Evolutionary conservation across 2,797 vertebrate genomes (phyloP), one percentile per base, ranked within the genome.

Genomic region (Echeneis naucrates): DNA sequence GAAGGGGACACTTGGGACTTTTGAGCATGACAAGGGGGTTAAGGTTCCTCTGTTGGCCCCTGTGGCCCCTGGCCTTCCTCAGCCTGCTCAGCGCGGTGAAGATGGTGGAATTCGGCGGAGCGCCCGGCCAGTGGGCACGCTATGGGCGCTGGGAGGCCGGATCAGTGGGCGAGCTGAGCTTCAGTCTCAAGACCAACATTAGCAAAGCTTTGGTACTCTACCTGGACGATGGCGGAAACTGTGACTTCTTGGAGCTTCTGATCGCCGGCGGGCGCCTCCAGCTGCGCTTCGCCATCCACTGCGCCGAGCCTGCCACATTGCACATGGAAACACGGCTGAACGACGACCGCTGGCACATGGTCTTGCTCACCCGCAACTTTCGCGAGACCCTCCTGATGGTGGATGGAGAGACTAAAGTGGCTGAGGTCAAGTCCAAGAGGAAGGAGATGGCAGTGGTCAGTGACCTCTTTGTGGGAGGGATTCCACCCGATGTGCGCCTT

Each of bases 281-380:
- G 59, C 87, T 98, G 58, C 96, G 97, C 63, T 98, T 98, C 27
- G 96, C 96, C 82, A 97, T 98, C 74, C 97, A 97, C 80, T 98
- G 97, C 50, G 96, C 96, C 0, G 97, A 98, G 84, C 97, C 97
- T 0, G 97, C 97, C 83, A 92, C 92, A 4, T 61, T 97, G 53
- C 94, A 95, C 57, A 92, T 95, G 85, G 95, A 97, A 84, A 95
- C 95, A 0, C 83, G 89, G 0, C 93, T 98, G 71, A 95, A 92
- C 4, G 97, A 98, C 1, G 96, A 97, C 75, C 96, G 96, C 53
- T 98, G 97, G 97, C 97, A 99, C 94, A 95, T 96, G 95, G 96
- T 98, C 33, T 87, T 96, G 71, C 93, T 99, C 53, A 97, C 95
- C 1, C 96, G 97, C 21, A 96, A 96, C 80, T 96, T 95, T 61